phyloP scores from a whole-genome alignment of 2,113 vertebrate genomes.

The Micromys minutus region DNA sequence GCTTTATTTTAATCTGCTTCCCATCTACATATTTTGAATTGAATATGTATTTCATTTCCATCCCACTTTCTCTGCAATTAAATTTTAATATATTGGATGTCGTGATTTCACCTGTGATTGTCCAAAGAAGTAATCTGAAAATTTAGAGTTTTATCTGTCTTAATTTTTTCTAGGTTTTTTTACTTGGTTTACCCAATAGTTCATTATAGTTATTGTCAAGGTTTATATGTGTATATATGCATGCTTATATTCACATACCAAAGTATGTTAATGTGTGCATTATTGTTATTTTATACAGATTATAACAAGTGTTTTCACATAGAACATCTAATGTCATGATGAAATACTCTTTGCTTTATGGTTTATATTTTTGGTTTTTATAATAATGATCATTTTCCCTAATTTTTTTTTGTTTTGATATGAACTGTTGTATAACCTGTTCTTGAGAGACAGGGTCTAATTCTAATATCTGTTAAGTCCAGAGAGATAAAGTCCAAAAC shows the following conservation, averaged over 20 bases:
- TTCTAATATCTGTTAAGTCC: not conserved
- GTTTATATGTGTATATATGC: not conserved
- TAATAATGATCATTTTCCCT: not conserved
- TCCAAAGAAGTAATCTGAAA: not conserved
- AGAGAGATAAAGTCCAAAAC: not conserved
- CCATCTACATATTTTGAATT: fast-evolving
- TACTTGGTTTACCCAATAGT: not conserved
- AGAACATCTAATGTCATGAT: not conserved
- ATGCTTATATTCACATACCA: not conserved
- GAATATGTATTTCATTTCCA: not conserved
- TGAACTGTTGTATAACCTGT: not conserved
- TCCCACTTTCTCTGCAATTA: not conserved
- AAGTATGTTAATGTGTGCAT: not conserved
- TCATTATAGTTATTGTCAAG: not conserved
- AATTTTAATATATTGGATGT: not conserved
- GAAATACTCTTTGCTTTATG: not conserved
- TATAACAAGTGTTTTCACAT: not conserved
- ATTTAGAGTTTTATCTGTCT: not conserved
- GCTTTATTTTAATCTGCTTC: not conserved
- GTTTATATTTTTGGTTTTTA: not conserved
- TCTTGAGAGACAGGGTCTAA: not conserved
- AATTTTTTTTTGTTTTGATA: not conserved
- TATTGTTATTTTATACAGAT: not conserved
- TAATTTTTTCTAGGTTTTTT: not conserved
- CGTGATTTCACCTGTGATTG: not conserved